Conservation (phyloP, 2,113 vertebrate species). For the Fulmarus glacialis region DNA sequence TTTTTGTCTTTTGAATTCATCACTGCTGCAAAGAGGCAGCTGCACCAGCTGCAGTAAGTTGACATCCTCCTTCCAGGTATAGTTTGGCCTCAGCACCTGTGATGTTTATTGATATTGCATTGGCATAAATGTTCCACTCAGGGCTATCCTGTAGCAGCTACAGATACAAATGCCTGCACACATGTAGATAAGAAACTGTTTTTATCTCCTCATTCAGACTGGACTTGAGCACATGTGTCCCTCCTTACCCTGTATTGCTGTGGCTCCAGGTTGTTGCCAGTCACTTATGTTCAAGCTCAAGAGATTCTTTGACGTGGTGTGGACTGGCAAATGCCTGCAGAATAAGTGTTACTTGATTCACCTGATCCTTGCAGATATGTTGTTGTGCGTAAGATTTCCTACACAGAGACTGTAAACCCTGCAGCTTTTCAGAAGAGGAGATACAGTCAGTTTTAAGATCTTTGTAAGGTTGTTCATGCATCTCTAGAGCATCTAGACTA, state of each 20-base stretch:
- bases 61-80: background rate
- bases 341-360: background rate
- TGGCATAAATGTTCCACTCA: background rate
- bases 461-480: background rate
- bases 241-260: background rate
- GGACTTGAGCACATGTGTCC: accelerated
- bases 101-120: background rate
- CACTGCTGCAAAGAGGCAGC: background rate
- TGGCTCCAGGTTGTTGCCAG: background rate
- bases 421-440: background rate
- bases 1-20: background rate
- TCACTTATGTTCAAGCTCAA: background rate
- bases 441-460: background rate
- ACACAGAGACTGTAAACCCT: background rate
- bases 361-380: background rate
- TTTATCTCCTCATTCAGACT: background rate
- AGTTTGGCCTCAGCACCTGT: background rate
- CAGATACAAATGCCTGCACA: background rate
- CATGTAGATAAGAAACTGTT: background rate
- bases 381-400: background rate
- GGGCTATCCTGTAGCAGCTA: background rate
- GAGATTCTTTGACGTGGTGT: background rate
- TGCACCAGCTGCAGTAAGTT: background rate
- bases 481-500: background rate
- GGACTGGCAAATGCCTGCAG: background rate